Conservation (phyloP, 1,140 invertebrate genomes). For the Drosophila pruinosa region DNA sequence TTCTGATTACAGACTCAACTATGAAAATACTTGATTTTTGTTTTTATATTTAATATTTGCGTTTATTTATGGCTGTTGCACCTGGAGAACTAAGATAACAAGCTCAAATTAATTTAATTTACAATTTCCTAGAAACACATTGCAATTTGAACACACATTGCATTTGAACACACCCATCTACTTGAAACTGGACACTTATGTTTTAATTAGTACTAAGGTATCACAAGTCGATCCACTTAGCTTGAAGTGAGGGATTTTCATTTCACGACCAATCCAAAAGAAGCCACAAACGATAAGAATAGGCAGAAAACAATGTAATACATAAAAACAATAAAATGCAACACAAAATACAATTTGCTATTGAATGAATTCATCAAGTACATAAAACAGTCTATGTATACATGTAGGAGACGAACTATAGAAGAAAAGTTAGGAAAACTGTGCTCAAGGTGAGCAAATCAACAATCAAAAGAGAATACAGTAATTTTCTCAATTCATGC, state of each 20-base stretch:
- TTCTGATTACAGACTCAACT: not conserved
- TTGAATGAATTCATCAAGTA: no score
- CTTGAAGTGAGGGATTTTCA: not conserved
- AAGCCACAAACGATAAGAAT: not conserved
- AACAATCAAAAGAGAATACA: no score
- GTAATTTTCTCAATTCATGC: no score
- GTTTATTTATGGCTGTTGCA: no score
- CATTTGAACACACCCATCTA: no score
- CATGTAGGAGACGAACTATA: no score
- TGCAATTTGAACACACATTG: no score
- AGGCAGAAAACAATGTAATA: not conserved
- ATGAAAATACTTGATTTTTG: not conserved
- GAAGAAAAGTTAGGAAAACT: not conserved
- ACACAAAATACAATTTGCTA: not conserved
- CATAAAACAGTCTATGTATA: no score
- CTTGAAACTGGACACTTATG: not conserved
- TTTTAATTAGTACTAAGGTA: not conserved
- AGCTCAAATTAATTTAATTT: no score
- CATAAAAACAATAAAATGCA: not conserved
- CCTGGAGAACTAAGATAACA: no score
- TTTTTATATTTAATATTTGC: no score
- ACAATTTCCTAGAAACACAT: no score
- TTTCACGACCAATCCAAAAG: conserved; percentile 5
- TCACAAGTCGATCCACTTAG: not conserved
- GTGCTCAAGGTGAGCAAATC: not conserved